Evolutionary conservation across 1,140 invertebrate species (phyloP), one percentile per base, ranked within the genome.

Genomic region (Cydia splendana): DNA sequence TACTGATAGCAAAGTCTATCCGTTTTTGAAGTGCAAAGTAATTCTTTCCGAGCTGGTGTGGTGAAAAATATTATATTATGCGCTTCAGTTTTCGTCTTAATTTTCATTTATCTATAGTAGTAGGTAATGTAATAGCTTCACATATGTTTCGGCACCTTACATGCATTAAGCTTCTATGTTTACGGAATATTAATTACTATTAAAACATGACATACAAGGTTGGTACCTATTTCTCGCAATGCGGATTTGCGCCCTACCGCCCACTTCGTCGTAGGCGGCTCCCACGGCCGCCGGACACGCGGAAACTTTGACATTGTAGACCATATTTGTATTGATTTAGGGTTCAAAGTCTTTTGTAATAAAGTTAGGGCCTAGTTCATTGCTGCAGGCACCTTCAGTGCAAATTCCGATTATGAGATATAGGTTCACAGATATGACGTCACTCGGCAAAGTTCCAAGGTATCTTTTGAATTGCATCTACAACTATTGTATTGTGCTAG

Each of bases 161-260:
- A 69, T 34, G 65, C 30, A 15, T 6, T 30, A 30, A 69, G 65
- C 65, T 69, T 28, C 20, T 34, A 34, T 62, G 28, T 76, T 75
- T 77, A 77, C 62, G 57, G 48, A 15, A 71, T 65, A 73, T 65
- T 67, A 74, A 73, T 77, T 76, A 53, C 73, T 5, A 45, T 71
- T 80, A 77, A 73, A 45, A 48, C 76, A 28, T 65, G 76, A 76
- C 53, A 73, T 76, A 80, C 85, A 88, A 90, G 85, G 85, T 82
- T 81, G 76, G 65, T 69, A 10, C 67, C 51, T 81, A 78, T 62
- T 77, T 65, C 78, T 80, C 75, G 85, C 85, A 88, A 89, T 89
- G 88, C 88, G 88, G 88, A 90, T 85, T 90, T 90, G 81, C 84
- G 77, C 84, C 82, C 81, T 80, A 76, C 76, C 86, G 34, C 87